Percentiles rank a stretch among this genome's conserved stretches.
phyloP scores from a whole-genome alignment of 2,888 invertebrate genomes.

The Itoplectis maculator region DNA sequence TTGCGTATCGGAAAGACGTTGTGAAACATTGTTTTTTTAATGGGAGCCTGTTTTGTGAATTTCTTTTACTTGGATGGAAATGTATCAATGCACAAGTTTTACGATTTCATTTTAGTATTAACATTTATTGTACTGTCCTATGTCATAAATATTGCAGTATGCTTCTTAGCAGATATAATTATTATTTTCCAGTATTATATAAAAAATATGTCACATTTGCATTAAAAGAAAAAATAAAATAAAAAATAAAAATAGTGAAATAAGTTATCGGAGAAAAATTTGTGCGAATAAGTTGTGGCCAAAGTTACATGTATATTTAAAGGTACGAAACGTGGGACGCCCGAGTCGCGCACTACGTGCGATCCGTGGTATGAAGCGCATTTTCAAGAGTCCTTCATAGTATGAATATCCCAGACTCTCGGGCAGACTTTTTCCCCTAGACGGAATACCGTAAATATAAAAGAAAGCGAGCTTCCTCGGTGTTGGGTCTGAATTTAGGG shows the following conservation, averaged over 20 bases:
- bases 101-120: too few relatives aligned
- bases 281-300: not conserved
- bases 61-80: not conserved
- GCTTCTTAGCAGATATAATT: too few relatives aligned
- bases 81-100: too few relatives aligned
- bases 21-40: not conserved
- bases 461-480: conserved; percentile 24
- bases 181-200: too few relatives aligned
- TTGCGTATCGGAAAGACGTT: not conserved
- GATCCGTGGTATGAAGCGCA: not conserved
- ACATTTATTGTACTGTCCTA: not conserved
- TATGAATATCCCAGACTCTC: conserved; percentile 18
- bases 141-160: too few relatives aligned
- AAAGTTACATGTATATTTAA: not conserved
- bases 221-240: not conserved
- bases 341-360: not conserved
- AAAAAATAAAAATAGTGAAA: not conserved
- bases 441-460: conserved; percentile 6
- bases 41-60: not conserved
- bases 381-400: conserved; percentile 6
- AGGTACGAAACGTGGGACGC: not conserved
- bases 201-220: too few relatives aligned
- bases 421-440: conserved; percentile 10
- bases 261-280: not conserved
- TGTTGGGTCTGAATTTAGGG: conserved; percentile 25